A percentile compares a stretch with the other conserved stretches of the same genome.
phyloP scores from a whole-genome alignment of 2,888 invertebrate genomes.

The Alviniconcha strummeri region DNA sequence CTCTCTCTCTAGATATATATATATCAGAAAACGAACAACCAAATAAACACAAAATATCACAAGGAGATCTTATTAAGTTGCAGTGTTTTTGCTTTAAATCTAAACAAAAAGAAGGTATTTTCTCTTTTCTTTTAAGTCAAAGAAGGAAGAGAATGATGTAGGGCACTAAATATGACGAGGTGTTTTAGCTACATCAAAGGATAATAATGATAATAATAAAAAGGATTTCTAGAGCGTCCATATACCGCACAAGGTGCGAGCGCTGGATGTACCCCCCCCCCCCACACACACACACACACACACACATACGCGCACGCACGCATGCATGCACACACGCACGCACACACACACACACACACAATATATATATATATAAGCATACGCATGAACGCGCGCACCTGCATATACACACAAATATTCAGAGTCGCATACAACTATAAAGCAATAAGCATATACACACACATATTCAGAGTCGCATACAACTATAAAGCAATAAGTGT shows the following conservation, averaged over 20 bases:
- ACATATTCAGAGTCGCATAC: not conserved
- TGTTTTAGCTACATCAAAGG: too few species aligned
- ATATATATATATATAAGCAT: too few species aligned
- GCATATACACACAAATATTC: not conserved
- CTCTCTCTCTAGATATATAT: too few species aligned
- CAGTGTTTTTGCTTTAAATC: too few species aligned
- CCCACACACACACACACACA: constrained; percentile 4
- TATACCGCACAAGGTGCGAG: constrained; percentile 2
- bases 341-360: too few species aligned
- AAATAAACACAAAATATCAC: too few species aligned
- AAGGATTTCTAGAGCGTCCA: constrained; percentile 5
- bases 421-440: not conserved
- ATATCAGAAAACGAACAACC: too few species aligned
- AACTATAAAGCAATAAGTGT: not conserved
- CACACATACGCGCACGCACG: constrained; percentile 1
- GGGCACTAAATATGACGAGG: too few species aligned
- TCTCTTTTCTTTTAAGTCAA: not conserved
- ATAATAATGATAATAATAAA: not conserved
- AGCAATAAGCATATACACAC: not conserved
- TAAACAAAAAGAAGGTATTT: too few species aligned
- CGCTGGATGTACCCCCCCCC: not conserved
- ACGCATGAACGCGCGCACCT: not conserved
- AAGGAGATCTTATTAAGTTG: too few species aligned
- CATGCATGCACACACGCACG: not conserved
- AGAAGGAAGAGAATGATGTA: not conserved